Conservation (phyloP, 1,140 invertebrate genomes). For the Drosophila virilis region DNA sequence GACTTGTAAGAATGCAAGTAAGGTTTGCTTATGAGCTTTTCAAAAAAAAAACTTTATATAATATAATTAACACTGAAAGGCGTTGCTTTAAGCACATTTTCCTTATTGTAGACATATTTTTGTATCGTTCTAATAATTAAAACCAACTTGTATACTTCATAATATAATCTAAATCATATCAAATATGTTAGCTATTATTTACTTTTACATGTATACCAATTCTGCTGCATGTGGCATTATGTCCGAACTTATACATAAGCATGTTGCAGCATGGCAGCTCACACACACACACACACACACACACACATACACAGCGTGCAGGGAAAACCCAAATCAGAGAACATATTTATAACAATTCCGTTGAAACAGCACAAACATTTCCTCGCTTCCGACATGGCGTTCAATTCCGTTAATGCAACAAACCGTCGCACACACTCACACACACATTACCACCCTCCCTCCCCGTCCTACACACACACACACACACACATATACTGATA, state of each 20-base stretch:
- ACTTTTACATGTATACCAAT: not conserved
- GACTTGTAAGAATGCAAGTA: no score
- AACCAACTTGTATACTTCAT: not conserved
- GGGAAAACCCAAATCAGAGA: conserved; percentile 17
- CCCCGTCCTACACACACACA: not conserved
- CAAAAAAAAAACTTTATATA: no score
- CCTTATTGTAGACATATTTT: not conserved
- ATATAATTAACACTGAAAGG: no score
- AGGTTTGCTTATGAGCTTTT: no score
- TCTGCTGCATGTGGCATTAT: conserved; percentile 1
- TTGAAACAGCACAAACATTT: conserved; percentile 74
- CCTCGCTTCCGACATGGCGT: conserved; percentile 76
- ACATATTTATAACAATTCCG: conserved; percentile 60
- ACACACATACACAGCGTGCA: not conserved
- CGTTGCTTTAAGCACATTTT: no score
- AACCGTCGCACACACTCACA: conserved; percentile 43
- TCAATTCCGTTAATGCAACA: conserved; percentile 81
- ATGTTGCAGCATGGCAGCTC: not conserved
- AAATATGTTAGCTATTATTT: not conserved
- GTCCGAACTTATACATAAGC: not conserved
- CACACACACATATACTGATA: conserved; percentile 10
- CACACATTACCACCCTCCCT: not conserved
- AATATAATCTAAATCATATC: not conserved
- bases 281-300: not conserved
- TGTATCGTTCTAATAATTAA: not conserved